These are phyloP conservation scores for Caenorhabditis remanei DNA, from an alignment of 1,140 invertebrate species.

Conservation along the genomic window DNA sequence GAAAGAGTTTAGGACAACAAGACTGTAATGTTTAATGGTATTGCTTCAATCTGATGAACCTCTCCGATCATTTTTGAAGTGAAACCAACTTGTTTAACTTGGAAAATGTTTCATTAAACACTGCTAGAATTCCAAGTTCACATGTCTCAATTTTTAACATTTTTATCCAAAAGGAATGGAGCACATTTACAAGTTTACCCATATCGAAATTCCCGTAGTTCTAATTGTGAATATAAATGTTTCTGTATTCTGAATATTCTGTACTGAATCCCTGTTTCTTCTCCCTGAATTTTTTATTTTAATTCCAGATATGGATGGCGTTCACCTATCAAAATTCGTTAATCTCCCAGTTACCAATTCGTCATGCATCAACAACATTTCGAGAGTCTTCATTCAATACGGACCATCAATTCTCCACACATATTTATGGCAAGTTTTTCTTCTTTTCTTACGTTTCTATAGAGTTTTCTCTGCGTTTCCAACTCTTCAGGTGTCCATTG, in stretches of 20 bases:
- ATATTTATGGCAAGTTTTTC: slow-evolving; percentile 43
- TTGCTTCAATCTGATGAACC: no score
- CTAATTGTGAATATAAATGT: no score
- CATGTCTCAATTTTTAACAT: no score
- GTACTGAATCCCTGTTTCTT: neutral
- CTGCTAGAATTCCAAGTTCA: no score
- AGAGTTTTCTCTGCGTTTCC: slow-evolving; percentile 29
- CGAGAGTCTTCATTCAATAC: slow-evolving; percentile 15
- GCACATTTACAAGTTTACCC: no score
- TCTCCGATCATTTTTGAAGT: no score
- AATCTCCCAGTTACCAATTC: slow-evolving; percentile 44
- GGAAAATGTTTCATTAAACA: no score
- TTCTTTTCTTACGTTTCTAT: slow-evolving; percentile 16
- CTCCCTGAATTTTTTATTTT: neutral
- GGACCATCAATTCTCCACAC: slow-evolving; percentile 27
- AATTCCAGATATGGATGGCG: slow-evolving; percentile 55
- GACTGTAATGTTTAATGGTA: no score
- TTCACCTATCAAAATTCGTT: slow-evolving; percentile 59
- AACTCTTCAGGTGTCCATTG: slow-evolving; percentile 2
- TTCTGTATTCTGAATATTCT: no score
- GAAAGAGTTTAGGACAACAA: neutral
- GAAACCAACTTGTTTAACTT: no score
- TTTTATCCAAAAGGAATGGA: no score
- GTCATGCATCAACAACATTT: slow-evolving; percentile 2
- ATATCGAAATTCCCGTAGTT: no score